Evolutionary conservation across 2,797 vertebrate genomes (phyloP), one percentile per base, ranked within the genome.

Genomic region (Hippopotamyrus pictus): DNA sequence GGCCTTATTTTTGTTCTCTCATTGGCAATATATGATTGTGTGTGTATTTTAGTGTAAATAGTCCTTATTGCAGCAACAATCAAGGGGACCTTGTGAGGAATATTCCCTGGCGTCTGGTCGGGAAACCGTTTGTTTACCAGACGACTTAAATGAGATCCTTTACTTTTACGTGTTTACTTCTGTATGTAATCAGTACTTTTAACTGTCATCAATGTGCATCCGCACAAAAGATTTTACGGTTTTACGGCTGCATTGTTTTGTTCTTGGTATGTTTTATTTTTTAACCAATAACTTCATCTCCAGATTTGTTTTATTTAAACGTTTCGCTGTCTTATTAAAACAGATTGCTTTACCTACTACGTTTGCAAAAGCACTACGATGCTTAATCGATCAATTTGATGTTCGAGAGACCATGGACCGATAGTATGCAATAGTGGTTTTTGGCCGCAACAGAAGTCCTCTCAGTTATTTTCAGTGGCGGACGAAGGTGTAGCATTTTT

Each of bases 11-110:
- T 91, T 92, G n/a, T 83, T 87, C 89, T 91, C 82, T 89, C 84
- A 93, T 96, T 94, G 93, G 91, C 94, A 92, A 91, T 94, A 93
- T 91, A 90, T 94, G 91, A 94, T 93, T 91, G 94, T 94, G 94
- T 90, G 90, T 90, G 90, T 91, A 94, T 94, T 95, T 96, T 95
- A 96, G 92, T 97, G 96, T 97, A 97, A 96, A 97, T 97, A 97
- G 92, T 92, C 92, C 46, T 96, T 96, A 95, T 96, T 96, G 97
- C 97, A 97, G 94, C 95, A 97, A 96, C 97, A 98, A 97, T 98
- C 96, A 97, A 92, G 93, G 92, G 93, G 94, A 95, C 96, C 94
- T 96, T 95, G 90, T 92, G 84, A 91, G 92, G 94, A 92, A 87
- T 86, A 86, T 90, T 59, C 62, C 76, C 85, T 88, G 76, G 84